Evolutionary conservation across 2,113 vertebrate species (phyloP), one percentile per base, ranked within the genome.

Genomic region (Danio rerio): DNA sequence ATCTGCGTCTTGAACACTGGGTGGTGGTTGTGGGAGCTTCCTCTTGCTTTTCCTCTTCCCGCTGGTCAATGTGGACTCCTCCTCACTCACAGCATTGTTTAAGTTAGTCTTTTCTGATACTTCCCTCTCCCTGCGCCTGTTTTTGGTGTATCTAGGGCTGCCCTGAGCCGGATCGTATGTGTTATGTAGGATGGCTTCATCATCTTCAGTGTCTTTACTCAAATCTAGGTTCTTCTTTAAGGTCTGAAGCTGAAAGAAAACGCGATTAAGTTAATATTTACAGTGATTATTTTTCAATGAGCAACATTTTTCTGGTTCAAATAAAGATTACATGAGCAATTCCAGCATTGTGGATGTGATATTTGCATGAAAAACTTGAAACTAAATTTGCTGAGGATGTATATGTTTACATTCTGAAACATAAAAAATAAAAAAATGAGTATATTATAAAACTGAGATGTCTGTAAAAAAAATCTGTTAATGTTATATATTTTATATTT

Each of bases 101-200:
- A 91, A 85, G 78, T 95, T 95, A 83, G 92, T 89, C 85, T 95
- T 95, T 87, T 95, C 93, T 13, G 85, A 63, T 69, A 87, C 88
- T 0, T 88, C 90, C 40, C 74, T 91, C 82, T 94, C 94, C 83
- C 92, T 94, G 31, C 87, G 86, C 81, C 93, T 95, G 88, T 93
- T 94, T 91, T 96, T 96, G 78, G 92, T 92, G 88, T 94, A 94
- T 83, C 86, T 91, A 4, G 93, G 93, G 70, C 91, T 96, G 68
- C 92, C 93, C 82, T 94, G 89, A 66, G 95, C 94, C 2, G 89
- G 91, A 71, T 92, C 90, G 21, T 92, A 93, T 0, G 88, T 94
- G 84, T 94, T 94, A 80, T 92, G 91, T 84, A 95, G 89, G 90
- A 94, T 92, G 71, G 92, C 86, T 87, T 95, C 93, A 87, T 94